Evolutionary conservation across 30 jellyfish, hydroid and myxozoan species (phyloP).

Genomic region (Sanderia malayensis): DNA sequence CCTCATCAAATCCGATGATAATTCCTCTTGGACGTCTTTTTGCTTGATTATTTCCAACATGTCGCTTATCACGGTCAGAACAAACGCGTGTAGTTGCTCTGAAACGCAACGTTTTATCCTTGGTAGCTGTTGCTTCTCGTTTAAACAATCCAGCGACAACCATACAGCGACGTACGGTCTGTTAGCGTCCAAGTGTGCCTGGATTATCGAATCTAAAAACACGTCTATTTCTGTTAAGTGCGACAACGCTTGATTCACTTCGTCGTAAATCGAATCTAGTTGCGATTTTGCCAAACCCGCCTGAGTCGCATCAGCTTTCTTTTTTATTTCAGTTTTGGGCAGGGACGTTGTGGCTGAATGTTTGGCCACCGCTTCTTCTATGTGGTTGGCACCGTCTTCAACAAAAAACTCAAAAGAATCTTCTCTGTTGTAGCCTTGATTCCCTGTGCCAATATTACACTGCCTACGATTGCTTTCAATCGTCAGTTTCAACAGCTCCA

Average conservation of each 20-base stretch:
- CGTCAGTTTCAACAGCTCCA: conserved; percentile 37
- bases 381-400: neutral
- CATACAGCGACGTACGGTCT: conserved; percentile 45
- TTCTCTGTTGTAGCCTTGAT: conserved; percentile 37
- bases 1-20: neutral
- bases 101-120: conserved; percentile 5
- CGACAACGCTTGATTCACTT: conserved; percentile 10
- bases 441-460: conserved; percentile 12
- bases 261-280: conserved; percentile 14
- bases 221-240: conserved; percentile 10
- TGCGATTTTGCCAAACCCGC: neutral
- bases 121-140: conserved; percentile 19
- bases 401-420: neutral
- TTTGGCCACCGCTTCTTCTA: neutral
- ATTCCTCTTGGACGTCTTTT: neutral
- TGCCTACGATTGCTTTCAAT: conserved; percentile 12
- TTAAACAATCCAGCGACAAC: conserved; percentile 16
- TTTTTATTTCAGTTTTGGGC: conserved; percentile 11
- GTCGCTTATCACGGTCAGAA: conserved; percentile 23
- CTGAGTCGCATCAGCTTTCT: conserved; percentile 1
- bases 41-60: neutral
- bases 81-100: conserved; percentile 18
- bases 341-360: conserved; percentile 15
- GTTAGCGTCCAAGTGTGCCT: conserved; percentile 37
- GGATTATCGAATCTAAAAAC: conserved; percentile 5